These are phyloP conservation scores for Drosophila yooni DNA, from an alignment of 2,888 invertebrate genomes.

Conservation along the genomic window DNA sequence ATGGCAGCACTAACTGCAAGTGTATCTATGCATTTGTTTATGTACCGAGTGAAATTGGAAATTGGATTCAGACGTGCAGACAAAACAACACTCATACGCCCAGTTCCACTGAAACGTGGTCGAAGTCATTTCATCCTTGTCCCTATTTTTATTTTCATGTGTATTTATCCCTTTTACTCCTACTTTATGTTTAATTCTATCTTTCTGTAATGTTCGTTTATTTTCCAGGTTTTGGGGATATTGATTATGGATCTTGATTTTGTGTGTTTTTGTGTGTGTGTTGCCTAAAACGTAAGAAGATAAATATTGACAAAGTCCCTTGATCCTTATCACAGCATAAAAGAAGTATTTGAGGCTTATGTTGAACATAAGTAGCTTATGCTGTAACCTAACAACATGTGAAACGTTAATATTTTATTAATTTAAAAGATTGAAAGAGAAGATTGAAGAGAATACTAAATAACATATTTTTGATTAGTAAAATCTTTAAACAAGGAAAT, in stretches of 20 bases:
- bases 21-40: not conserved
- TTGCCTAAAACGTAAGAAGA: constrained; percentile 18
- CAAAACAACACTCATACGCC: constrained; percentile 34
- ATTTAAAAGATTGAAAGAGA: not conserved
- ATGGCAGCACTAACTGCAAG: constrained; percentile 13
- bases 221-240: constrained; percentile 20
- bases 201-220: constrained; percentile 23
- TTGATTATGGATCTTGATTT: constrained; percentile 16
- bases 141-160: not conserved
- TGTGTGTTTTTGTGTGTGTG: constrained; percentile 1
- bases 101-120: constrained; percentile 28
- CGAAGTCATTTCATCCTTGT: not conserved
- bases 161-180: not conserved
- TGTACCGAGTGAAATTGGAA: constrained; percentile 27
- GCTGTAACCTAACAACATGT: not conserved
- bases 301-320: constrained; percentile 18
- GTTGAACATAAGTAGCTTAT: constrained; percentile 34
- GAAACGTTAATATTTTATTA: not conserved
- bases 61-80: constrained; percentile 52
- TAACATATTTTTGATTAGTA: not conserved
- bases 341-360: constrained; percentile 6
- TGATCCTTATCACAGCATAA: constrained; percentile 24
- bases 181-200: constrained; percentile 13
- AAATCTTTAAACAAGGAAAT: no score
- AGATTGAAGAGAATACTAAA: not conserved